Base-by-base conservation (phyloP, 2,888 invertebrate species). In the Ennomos quercinarius region DNA sequence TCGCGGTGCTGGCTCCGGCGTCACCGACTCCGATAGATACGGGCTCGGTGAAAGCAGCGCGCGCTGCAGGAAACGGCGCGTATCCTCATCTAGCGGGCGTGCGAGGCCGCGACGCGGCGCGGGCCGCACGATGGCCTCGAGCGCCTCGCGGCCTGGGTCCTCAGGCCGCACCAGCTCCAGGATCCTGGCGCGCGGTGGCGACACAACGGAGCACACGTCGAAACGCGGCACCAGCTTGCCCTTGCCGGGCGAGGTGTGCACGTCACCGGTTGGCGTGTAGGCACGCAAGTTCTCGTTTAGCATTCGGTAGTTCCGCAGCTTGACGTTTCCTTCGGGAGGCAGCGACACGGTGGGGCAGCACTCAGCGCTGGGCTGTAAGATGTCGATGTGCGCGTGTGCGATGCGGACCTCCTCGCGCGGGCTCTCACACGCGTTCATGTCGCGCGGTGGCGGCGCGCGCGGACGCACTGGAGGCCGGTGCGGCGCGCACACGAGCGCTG, bases 41-140 rank as follows among this genome's bases (percentile, higher is more conserved):
- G 86, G 83, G 47, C 84, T 87, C 2, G 91, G 87, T 0, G 87
- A 83, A 10, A 83, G 79, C 4, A 91, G 76, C 1, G 87, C 84
- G 49, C 87, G 76, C 52, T 92, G 89, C 0, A 93, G 80, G 70
- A 92, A 92, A 5, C 90, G 74, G 11, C 81, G 76, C 8, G 91
- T 86, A 70, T 91, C 91, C 11, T 91, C 91, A 61, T 91, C 90
- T 6, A 89, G 72, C 0, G 91, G 91, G 9, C 86, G 77, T 13
- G 81, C 70, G 12, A 89, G 80, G 8, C 87, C 89, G 2, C 90
- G 83, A 8, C 91, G 81, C 9, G 89, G 85, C 10, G 83, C 77
- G 0, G 93, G 89, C 58, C 86, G 74, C 44, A 93, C 90, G 57
- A 93, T 91, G 11, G 87, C 91, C 67, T 89, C 90, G 45, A 93